Evolutionary conservation across 2,888 invertebrate genomes (phyloP), one percentile per base, ranked within the genome.

Genomic region (Pantelozetes paolii): DNA sequence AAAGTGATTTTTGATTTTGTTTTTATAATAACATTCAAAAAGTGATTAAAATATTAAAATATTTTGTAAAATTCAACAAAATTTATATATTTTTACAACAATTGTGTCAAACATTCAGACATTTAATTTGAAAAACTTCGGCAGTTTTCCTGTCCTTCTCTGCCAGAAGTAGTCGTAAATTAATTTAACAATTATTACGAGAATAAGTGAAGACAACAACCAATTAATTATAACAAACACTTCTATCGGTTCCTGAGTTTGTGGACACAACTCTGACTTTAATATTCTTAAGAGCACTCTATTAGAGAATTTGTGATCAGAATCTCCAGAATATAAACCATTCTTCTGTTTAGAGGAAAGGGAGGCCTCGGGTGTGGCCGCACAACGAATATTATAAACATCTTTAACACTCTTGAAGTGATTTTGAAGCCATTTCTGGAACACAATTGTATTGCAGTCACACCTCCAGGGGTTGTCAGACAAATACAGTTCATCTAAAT

Each of bases 381-480:
- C 76, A 36, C 78, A 78, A 42, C 76, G 74, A 54, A 78, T 72
- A 13, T 77, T 71, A 48, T 76, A 73, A 54, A 76, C 75, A 69
- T 78, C 77, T 18, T 73, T 62, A 45, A 78, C 76, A n/a, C 69
- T 71, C 59, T 75, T 48, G 42, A 76, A 77, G 45, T 77, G 75
- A 40, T 75, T 71, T 26, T 77, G 77, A 9, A 78, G 59, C 78
- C 78, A 78, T 18, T 75, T 74, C 62, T 77, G 75, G 71, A 76
- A 75, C 15, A 76, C 71, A 45, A 78, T 76, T 11, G 78, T 78
- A n/a, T 78, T 77, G 32, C 78, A 78, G 57, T 78, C 77, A 62
- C 78, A 78, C n/a, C 71, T 75, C 77, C 77, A 78, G 0, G 78
- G 78, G 72, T 78, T 78, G 11, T 77, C 75, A n/a, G 76, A 76